A percentile compares a stretch with the other conserved stretches of the same genome.
Evolutionary conservation across 2,113 vertebrate species (phyloP).

Genomic region (Sphyrna mokarran): DNA sequence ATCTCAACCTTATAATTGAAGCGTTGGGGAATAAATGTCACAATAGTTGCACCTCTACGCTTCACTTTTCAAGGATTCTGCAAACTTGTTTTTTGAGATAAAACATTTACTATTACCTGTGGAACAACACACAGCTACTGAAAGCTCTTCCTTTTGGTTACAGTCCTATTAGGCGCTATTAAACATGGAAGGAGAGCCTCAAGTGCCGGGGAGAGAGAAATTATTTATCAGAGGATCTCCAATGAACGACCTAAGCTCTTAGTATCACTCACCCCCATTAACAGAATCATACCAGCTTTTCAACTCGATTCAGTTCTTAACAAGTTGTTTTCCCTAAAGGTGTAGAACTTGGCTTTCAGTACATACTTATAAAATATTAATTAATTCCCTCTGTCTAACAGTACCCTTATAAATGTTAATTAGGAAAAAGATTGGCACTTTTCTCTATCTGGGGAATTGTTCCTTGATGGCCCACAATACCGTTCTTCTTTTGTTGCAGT

Average conservation of each 20-base stretch:
- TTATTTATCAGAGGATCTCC: neutral
- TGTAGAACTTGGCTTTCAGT: neutral
- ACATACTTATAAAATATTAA: constrained; percentile 33
- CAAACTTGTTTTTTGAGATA: neutral
- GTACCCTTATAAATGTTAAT: constrained; percentile 22
- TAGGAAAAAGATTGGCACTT: constrained; percentile 28
- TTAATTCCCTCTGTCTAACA: constrained; percentile 25
- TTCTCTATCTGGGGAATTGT: neutral
- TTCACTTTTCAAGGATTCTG: neutral
- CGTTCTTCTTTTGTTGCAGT: neutral
- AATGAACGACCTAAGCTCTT: neutral
- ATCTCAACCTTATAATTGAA: neutral
- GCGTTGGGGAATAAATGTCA: neutral
- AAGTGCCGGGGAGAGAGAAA: neutral
- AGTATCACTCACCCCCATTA: constrained; percentile 23
- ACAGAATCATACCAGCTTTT: neutral
- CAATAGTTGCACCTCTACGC: neutral
- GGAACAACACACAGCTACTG: neutral
- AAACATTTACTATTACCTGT: neutral
- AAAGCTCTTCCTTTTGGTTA: neutral
- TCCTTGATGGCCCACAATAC: neutral
- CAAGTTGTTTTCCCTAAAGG: constrained; percentile 24
- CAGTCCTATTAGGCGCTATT: neutral
- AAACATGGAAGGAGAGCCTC: neutral
- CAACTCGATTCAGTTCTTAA: neutral